Evolutionary conservation across 2,113 vertebrate species (phyloP).

Genomic region (Toxostoma redivivum): DNA sequence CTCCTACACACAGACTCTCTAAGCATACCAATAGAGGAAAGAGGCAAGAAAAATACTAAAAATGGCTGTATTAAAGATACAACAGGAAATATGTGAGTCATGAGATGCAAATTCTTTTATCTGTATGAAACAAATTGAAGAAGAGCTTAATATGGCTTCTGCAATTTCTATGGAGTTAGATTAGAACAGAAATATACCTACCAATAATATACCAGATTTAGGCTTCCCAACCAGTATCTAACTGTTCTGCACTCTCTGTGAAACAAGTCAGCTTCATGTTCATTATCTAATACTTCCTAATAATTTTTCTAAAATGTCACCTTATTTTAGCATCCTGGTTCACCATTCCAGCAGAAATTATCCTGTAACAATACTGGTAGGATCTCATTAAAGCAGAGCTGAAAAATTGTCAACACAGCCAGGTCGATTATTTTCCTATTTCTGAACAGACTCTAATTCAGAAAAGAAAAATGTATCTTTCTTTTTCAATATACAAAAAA

Average conservation of each 20-base stretch:
- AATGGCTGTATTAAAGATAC: constrained; percentile 64
- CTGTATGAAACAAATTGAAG: constrained; percentile 41
- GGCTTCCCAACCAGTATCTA: neutral
- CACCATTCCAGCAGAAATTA: neutral
- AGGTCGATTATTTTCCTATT: neutral
- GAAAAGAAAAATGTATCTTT: neutral
- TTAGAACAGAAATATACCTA: constrained; percentile 64
- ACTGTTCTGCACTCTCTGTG: neutral
- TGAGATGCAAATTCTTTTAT: constrained; percentile 65
- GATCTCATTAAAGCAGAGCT: neutral
- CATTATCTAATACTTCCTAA: neutral
- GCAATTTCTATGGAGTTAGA: constrained; percentile 56
- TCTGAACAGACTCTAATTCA: neutral
- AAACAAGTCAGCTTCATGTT: neutral
- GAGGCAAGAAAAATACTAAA: constrained; percentile 58
- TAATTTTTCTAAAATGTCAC: neutral
- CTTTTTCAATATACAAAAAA: neutral
- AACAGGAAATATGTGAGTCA: constrained; percentile 64
- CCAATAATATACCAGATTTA: constrained; percentile 50
- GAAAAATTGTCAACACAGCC: neutral
- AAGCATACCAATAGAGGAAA: constrained; percentile 41
- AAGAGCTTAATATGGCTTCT: constrained; percentile 58
- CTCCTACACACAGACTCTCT: constrained; percentile 35
- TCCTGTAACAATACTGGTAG: neutral
- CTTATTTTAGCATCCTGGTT: constrained; percentile 8